Evolutionary conservation across 2,113 vertebrate species (phyloP), one percentile per base, ranked within the genome.

Genomic region (Amblyornis subalaris): DNA sequence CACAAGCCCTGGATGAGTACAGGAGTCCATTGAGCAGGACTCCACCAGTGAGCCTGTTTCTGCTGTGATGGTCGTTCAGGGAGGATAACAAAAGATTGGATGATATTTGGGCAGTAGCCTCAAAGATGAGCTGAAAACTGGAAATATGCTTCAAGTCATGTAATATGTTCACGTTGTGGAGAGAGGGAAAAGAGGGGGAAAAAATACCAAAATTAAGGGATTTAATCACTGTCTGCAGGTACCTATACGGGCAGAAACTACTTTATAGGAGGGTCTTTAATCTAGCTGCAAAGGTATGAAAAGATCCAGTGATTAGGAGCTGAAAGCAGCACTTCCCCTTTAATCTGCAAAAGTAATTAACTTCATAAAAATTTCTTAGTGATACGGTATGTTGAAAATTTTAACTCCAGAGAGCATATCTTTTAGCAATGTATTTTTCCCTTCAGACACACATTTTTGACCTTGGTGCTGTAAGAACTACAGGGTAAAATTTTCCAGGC

Each of bases 321-420:
- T 77, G 28, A 87, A 84, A 76, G 36, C 50, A 88, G 69, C 33
- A 77, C 33, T 89, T 95, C 33, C 14, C 11, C 20, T 90, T 90
- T 89, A 90, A 92, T 89, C 69, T 84, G 42, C 29, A 51, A 54
- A 86, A 92, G 69, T 90, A 94, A 95, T 89, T 95, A 95, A 77
- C 69, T 50, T 85, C 36, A 17, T 93, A 61, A 57, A 45, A 92
- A 82, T 61, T 88, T 85, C 58, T 72, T 72, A 57, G 57, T 83
- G 50, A 79, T 33, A 79, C 4, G 3, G 31, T 76, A 25, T 75
- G 11, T 28, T 76, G 20, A 90, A 89, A 65, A 44, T 77, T 93
- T 86, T 77, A 55, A 74, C 57, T 64, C 31, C 12, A 75, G 64
- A 67, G n/a, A 64, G 29, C 2, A 0, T 48, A 35, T 74, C 45